These are phyloP conservation scores for Zaprionus capensis DNA, from an alignment of 1,140 invertebrate species.

Conservation along the genomic window DNA sequence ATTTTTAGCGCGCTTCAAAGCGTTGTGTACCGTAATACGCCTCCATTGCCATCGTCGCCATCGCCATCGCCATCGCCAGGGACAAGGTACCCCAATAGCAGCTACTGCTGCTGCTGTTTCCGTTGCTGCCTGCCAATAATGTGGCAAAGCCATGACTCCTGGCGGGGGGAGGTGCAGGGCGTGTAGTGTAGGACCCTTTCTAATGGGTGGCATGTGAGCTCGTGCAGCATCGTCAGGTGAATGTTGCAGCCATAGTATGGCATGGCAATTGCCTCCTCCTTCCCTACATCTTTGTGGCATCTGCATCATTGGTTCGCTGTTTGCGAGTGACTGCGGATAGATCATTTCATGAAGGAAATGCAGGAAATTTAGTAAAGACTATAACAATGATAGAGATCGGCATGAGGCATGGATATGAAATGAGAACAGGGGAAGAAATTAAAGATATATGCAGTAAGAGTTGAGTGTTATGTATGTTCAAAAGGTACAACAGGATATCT, in stretches of 20 bases:
- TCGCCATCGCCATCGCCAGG: constrained; percentile 6
- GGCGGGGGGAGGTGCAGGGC: background rate
- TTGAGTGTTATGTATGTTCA: too few relatives aligned
- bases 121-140: constrained; percentile 63
- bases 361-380: background rate
- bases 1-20: constrained; percentile 77
- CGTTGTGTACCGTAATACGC: constrained; percentile 32
- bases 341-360: background rate
- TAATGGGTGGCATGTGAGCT: background rate
- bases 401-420: background rate
- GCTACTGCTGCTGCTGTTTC: constrained; percentile 21
- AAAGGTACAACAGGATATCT: too few relatives aligned
- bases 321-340: background rate
- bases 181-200: background rate
- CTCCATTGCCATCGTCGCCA: constrained; percentile 7
- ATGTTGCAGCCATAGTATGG: constrained; percentile 11
- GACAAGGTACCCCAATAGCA: constrained; percentile 10
- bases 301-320: constrained; percentile 16
- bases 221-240: constrained; percentile 13
- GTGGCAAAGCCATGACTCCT: constrained; percentile 11
- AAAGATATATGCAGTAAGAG: too few relatives aligned
- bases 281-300: background rate
- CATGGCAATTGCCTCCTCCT: background rate
- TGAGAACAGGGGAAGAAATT: too few relatives aligned
- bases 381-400: background rate